Conservation (phyloP, 2,113 vertebrate species). For the Podarcis muralis region DNA sequence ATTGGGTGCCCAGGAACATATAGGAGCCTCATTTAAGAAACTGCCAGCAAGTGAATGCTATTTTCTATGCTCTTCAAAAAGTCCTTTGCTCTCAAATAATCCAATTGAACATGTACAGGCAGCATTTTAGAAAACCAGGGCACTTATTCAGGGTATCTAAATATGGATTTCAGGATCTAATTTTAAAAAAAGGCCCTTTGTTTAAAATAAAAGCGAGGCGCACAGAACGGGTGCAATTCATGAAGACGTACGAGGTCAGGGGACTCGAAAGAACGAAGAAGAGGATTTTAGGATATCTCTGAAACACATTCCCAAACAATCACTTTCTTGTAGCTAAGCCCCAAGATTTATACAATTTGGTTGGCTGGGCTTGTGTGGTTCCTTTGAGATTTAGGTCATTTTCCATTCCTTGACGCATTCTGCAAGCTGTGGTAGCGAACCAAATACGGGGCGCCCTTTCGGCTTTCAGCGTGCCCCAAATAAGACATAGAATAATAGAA, state of each 20-base stretch:
- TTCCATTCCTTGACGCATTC: background rate
- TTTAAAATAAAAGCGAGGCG: conserved; percentile 8
- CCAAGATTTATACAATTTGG: background rate
- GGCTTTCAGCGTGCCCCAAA: background rate
- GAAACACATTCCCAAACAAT: background rate
- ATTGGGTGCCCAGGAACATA: too few relatives aligned
- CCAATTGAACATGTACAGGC: background rate
- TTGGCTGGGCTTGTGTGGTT: background rate
- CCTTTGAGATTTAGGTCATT: background rate
- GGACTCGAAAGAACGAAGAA: background rate
- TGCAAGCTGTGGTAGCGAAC: background rate
- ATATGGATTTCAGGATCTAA: background rate
- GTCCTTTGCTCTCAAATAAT: background rate
- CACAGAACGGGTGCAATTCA: background rate
- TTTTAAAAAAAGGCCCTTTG: conserved; percentile 2
- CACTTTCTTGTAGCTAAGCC: background rate
- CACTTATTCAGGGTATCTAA: conserved; percentile 2
- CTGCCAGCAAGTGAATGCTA: background rate
- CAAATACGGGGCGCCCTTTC: background rate
- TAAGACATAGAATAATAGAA: too few relatives aligned
- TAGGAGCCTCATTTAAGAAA: background rate
- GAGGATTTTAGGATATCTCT: background rate
- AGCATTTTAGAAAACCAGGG: background rate
- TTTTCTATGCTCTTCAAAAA: background rate
- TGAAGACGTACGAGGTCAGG: background rate